A percentile compares a stretch with the other conserved stretches of the same genome.
Conservation (phyloP, 1,140 invertebrate species). For the Drosophila willistoni region DNA sequence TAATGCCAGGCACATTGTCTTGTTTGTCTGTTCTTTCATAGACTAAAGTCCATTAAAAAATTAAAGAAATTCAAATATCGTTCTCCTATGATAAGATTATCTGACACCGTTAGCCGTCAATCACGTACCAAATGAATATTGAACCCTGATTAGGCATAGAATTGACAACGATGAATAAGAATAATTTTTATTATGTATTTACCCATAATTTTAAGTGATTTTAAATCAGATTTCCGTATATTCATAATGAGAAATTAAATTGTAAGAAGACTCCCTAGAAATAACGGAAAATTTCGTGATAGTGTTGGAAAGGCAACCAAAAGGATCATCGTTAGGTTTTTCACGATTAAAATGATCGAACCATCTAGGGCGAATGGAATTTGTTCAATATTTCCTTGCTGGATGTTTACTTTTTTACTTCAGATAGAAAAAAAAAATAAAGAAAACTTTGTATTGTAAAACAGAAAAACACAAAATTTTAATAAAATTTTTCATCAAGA, state of each 20-base stretch:
- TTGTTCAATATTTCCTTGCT: too few relatives aligned
- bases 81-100: constrained; percentile 1
- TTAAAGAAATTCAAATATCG: constrained; percentile 5
- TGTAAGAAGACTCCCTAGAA: too few relatives aligned
- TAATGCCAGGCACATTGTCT: not conserved
- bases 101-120: not conserved
- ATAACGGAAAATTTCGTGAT: too few relatives aligned
- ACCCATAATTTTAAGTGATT: not conserved
- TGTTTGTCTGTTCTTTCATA: not conserved
- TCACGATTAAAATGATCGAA: too few relatives aligned
- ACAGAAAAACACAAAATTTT: not conserved
- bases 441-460: not conserved
- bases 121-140: not conserved
- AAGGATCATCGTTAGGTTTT: too few relatives aligned
- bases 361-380: too few relatives aligned
- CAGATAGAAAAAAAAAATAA: not conserved
- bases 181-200: not conserved
- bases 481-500: not conserved
- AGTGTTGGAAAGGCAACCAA: too few relatives aligned
- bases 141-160: not conserved
- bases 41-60: not conserved
- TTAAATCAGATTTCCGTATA: not conserved
- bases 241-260: not conserved
- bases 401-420: not conserved
- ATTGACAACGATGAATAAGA: not conserved